A percentile compares a stretch with the other conserved stretches of the same genome.
Evolutionary conservation across 2,113 vertebrate species (phyloP).

Genomic region (Saccopteryx bilineata): DNA sequence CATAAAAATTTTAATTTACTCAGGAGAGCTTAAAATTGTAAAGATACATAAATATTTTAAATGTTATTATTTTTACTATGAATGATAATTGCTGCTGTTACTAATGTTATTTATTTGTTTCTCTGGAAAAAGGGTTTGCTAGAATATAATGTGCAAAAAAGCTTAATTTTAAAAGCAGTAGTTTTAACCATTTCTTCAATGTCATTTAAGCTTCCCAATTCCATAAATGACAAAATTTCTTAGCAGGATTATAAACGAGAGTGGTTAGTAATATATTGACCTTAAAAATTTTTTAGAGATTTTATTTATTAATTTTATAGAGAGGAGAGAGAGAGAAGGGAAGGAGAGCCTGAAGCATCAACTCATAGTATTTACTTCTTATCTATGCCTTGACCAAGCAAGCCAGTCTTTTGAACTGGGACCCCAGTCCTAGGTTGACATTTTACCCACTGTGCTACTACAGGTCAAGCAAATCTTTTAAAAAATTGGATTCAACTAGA

Average conservation of each 20-base stretch:
- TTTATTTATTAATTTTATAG: no score
- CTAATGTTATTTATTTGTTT: not conserved
- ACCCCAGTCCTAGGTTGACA: no score
- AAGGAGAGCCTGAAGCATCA: no score
- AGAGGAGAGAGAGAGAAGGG: no score
- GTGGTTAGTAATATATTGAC: not conserved
- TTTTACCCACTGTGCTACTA: no score
- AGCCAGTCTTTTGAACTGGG: no score
- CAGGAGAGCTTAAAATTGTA: not conserved
- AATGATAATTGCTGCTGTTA: not conserved
- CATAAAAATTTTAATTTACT: not conserved
- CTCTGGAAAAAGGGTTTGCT: not conserved
- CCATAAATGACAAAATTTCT: not conserved
- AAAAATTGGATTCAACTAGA: not conserved
- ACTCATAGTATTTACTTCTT: no score
- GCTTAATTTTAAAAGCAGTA: not conserved
- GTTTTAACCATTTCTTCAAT: not conserved
- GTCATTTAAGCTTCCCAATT: not conserved
- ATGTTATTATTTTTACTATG: not conserved
- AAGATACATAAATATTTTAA: not conserved
- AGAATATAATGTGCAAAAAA: not conserved
- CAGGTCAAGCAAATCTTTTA: not conserved
- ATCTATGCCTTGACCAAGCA: no score
- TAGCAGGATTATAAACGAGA: not conserved
- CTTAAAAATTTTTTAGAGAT: not conserved